Evolutionary conservation across 1,140 invertebrate species (phyloP).

Genomic region (Whitmania pigra): DNA sequence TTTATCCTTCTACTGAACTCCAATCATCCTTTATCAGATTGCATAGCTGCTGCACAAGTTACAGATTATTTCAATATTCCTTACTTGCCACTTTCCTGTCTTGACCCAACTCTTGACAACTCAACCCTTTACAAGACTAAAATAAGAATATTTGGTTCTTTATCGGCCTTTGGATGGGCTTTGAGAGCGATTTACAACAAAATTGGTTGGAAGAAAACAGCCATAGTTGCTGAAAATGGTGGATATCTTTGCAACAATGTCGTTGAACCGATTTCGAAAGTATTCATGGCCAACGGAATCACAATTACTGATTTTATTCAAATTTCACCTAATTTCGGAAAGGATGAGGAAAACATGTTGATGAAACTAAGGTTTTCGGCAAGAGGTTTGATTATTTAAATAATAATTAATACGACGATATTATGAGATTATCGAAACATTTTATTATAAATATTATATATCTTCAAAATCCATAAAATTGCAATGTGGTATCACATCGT

Average conservation of each 20-base stretch:
- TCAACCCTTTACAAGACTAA: neutral
- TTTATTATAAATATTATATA: no score
- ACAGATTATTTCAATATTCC: neutral
- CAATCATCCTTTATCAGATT: neutral
- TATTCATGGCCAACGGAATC: neutral
- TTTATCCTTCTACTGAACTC: neutral
- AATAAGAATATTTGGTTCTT: neutral
- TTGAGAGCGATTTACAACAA: neutral
- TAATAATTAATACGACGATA: no score
- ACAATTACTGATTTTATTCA: neutral
- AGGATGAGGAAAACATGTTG: neutral
- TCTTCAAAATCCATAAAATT: no score
- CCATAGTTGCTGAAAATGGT: neutral
- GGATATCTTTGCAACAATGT: neutral
- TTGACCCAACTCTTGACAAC: slow-evolving; percentile 2
- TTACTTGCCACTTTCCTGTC: neutral
- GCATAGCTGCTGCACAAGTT: slow-evolving; percentile 1
- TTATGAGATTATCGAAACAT: no score
- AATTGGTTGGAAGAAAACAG: neutral
- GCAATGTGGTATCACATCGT: no score
- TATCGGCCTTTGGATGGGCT: neutral
- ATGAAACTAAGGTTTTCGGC: neutral
- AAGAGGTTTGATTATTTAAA: slow-evolving; percentile 1
- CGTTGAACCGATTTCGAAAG: neutral
- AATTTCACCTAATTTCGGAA: neutral